phyloP scores from a whole-genome alignment of 2,113 vertebrate genomes.

The Carollia perspicillata region DNA sequence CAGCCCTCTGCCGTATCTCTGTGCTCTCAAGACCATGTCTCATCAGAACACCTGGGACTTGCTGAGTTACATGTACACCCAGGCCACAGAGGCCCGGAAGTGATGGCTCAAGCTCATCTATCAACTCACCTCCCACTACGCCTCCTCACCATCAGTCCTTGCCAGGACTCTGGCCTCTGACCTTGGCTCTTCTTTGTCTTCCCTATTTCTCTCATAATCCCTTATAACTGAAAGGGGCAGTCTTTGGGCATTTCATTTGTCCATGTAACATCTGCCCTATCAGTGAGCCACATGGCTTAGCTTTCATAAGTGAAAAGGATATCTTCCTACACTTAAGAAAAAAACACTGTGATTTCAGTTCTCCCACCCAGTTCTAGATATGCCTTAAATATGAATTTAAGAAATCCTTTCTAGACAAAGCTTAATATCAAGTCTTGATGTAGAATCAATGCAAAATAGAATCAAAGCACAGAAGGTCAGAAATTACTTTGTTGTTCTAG shows the following conservation, averaged over 20 bases:
- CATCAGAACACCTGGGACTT: not conserved
- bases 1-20: not conserved
- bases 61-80: not conserved
- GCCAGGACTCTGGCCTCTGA: constrained; percentile 38
- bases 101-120: not conserved
- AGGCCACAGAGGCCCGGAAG: not conserved
- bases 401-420: constrained; percentile 17
- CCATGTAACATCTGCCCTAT: not conserved
- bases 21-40: not conserved
- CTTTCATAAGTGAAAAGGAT: not conserved
- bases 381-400: constrained; percentile 4
- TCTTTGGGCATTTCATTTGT: not conserved
- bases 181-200: constrained; percentile 18
- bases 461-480: not conserved
- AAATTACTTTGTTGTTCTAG: constrained; percentile 1
- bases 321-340: not conserved
- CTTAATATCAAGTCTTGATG: not conserved
- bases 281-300: not conserved
- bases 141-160: constrained; percentile 29
- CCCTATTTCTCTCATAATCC: constrained; percentile 24
- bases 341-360: not conserved
- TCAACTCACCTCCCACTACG: not conserved
- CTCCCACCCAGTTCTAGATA: not conserved
- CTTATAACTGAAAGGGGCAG: constrained; percentile 19
- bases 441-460: not conserved